Evolutionary conservation across 2,113 vertebrate species (phyloP).

Genomic region (Tichodroma muraria): DNA sequence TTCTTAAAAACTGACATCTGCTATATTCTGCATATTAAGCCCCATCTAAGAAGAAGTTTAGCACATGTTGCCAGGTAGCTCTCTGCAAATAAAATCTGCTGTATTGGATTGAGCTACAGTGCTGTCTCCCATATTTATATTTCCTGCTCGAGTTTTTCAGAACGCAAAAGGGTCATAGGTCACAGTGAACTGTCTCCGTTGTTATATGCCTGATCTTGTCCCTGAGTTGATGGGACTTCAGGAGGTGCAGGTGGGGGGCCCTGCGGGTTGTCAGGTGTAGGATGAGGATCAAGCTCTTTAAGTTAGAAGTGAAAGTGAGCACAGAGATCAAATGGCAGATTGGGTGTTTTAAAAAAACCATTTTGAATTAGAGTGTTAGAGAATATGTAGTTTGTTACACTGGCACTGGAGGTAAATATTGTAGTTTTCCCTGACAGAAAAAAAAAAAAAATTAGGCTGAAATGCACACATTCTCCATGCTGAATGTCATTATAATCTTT

Average conservation of each 20-base stretch:
- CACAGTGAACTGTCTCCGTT: neutral
- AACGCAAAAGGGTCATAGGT: neutral
- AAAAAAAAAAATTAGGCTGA: neutral
- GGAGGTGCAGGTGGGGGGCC: neutral
- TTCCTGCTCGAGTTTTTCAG: neutral
- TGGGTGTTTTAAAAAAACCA: neutral
- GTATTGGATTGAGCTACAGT: neutral
- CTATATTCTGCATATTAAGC: neutral
- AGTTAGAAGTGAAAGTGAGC: neutral
- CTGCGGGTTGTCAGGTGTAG: neutral
- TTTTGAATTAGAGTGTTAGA: neutral
- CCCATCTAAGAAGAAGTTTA: neutral
- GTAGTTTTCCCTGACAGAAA: neutral
- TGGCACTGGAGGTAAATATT: neutral
- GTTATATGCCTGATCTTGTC: neutral
- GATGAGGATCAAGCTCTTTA: neutral
- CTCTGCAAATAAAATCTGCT: neutral
- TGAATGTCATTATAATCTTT: neutral
- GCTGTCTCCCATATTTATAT: neutral
- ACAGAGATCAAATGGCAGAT: neutral
- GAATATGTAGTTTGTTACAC: neutral
- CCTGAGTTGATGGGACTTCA: accelerated
- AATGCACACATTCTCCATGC: accelerated
- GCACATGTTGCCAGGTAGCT: neutral
- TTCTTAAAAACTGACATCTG: neutral